phyloP scores from a whole-genome alignment of 2,888 invertebrate genomes.

The Lepas anatifera region DNA sequence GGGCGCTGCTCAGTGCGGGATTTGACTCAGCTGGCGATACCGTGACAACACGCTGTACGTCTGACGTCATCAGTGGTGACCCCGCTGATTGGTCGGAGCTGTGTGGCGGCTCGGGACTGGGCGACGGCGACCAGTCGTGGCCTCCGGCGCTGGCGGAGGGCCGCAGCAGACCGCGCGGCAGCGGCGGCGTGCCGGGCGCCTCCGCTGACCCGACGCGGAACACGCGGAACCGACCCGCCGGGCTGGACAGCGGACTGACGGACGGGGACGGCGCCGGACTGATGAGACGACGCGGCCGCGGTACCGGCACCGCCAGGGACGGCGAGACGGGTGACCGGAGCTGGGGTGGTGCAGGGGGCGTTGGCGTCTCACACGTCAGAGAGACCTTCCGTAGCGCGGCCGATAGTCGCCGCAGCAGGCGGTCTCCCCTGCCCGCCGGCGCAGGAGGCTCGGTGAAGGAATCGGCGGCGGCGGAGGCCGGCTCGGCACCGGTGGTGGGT shows the following conservation, averaged over 20 bases:
- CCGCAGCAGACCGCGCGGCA: not conserved
- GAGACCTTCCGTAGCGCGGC: conserved; percentile 17
- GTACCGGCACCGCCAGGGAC: not conserved
- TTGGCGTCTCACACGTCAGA: not conserved
- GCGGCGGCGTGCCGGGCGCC: not conserved
- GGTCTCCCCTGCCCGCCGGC: conserved; percentile 37
- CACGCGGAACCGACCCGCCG: not conserved
- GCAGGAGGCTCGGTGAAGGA: conserved; percentile 54
- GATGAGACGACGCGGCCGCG: conserved; percentile 25
- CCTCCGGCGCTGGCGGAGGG: not conserved
- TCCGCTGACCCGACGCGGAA: not conserved
- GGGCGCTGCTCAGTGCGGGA: too few species aligned
- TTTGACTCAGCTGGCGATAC: too few species aligned
- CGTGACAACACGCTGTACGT: too few species aligned
- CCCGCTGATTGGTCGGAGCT: too few species aligned
- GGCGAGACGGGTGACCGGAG: not conserved
- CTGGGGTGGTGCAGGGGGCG: not conserved
- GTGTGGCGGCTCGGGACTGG: too few species aligned
- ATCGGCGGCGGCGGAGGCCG: conserved; percentile 47
- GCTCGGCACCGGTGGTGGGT: too few species aligned
- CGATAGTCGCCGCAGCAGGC: conserved; percentile 25
- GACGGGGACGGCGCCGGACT: conserved; percentile 25
- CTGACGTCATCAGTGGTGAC: too few species aligned
- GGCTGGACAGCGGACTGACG: conserved; percentile 18
- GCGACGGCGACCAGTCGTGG: too few species aligned